These are phyloP conservation scores for Balaenoptera acutorostrata DNA, from an alignment of 2,113 vertebrate species.

Conservation along the genomic window DNA sequence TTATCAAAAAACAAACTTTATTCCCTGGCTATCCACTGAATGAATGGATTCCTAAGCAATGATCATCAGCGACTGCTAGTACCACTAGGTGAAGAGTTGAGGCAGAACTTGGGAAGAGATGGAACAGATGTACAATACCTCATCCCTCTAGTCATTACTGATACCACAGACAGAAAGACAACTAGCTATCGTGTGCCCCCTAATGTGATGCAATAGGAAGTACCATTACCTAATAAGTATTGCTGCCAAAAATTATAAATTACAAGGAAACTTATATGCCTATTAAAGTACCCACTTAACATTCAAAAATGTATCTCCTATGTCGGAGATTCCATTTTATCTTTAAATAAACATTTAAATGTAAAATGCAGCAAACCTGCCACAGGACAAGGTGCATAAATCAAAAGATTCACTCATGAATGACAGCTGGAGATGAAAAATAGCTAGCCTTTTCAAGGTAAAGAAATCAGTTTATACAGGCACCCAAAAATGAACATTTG, in stretches of 20 bases:
- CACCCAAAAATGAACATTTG: neutral
- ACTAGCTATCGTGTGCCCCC: neutral
- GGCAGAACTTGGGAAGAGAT: neutral
- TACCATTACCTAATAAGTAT: neutral
- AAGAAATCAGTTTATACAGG: neutral
- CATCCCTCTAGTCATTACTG: neutral
- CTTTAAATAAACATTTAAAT: conserved; percentile 28
- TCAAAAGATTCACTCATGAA: neutral
- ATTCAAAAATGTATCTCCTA: neutral
- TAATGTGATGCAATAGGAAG: neutral
- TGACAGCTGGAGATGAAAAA: neutral
- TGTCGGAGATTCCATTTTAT: neutral
- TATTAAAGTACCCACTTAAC: neutral
- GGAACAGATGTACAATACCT: neutral
- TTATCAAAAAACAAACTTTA: neutral
- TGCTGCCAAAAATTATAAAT: neutral
- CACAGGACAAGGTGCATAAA: neutral
- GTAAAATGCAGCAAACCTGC: neutral
- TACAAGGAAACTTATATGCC: neutral
- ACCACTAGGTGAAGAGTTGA: neutral
- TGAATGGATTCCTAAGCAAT: neutral
- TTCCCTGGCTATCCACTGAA: neutral
- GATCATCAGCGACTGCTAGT: neutral
- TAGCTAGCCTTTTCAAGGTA: neutral
- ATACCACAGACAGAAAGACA: neutral